Base-by-base conservation (phyloP, 2,113 vertebrate species). In the Rhinoptilus africanus region DNA sequence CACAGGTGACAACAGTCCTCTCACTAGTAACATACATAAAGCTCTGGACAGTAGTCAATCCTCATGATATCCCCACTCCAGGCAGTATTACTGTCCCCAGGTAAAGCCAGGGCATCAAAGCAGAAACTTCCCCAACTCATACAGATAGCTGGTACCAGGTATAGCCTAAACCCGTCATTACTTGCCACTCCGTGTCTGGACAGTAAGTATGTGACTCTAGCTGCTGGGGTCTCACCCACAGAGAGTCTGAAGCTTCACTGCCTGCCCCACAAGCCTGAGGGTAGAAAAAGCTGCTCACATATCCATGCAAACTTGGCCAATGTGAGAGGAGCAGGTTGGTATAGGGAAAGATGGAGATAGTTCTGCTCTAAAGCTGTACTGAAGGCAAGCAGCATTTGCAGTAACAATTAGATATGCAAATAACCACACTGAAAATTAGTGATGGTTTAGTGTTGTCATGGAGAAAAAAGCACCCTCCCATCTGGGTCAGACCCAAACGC, bases 381-480 rank as follows among this genome's bases (percentile, higher is more conserved):
- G 43, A 69, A 41, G 28, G 47, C 59, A 88, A 88, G 88, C 89
- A 80, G 67, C 10, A 4, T 66, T 79, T 69, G 63, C 85, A 79
- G 26, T 57, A 93, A 92, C 95, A 95, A 94, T 96, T 57, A 95
- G 81, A 83, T 92, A 95, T 95, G 94, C 87, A 96, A 94, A 96
- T 89, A 87, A 64, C 73, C 56, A 91, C 74, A 85, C 0, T 85
- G 87, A 95, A 93, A 90, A 96, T 96, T 95, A 96, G 85, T 57
- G 75, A 93, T 1, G 5, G 85, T 88, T 80, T 83, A 73, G 85
- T 79, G 95, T 89, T 89, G 84, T 87, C 81, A 88, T 69, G 78
- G 92, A 87, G 84, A 80, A 80, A 84, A 88, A 92, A 87, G 27
- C 48, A 91, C 50, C 53, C 78, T 79, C 67, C 5, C 1, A 66